A percentile compares a stretch with the other conserved stretches of the same genome.
These are phyloP conservation scores for Macrosteles quadrilineatus DNA, from an alignment of 1,140 invertebrate genomes.

Conservation along the genomic window DNA sequence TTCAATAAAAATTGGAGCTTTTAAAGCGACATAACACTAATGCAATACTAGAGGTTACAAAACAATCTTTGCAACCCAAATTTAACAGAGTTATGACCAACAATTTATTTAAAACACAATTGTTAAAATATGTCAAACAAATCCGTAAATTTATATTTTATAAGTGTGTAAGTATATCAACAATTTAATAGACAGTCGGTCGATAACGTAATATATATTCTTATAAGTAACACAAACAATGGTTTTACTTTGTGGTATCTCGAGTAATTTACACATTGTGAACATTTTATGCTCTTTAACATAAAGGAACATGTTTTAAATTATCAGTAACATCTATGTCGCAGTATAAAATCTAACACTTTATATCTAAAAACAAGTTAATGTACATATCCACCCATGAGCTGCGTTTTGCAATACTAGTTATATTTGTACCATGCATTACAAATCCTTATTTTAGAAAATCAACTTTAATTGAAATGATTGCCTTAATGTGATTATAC, in stretches of 20 bases:
- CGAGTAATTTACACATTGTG: conserved; percentile 2
- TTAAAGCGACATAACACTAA: conserved; percentile 39
- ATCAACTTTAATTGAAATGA: background rate
- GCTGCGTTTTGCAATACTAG: background rate
- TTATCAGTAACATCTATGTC: background rate
- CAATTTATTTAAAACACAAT: background rate
- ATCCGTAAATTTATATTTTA: background rate
- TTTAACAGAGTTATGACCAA: background rate
- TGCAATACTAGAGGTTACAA: conserved; percentile 36
- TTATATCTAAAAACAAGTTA: background rate
- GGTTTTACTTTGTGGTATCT: background rate
- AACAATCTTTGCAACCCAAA: conserved; percentile 20
- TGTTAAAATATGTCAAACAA: background rate
- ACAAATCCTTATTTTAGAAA: background rate
- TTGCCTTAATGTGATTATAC: background rate
- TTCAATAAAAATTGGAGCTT: conserved; percentile 35
- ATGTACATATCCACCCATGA: background rate
- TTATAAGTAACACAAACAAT: background rate
- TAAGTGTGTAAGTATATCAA: background rate
- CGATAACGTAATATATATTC: background rate
- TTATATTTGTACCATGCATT: background rate
- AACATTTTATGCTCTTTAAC: conserved; percentile 5
- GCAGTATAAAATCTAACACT: conserved; percentile 14
- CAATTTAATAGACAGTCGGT: background rate
- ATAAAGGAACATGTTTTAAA: background rate